These are phyloP conservation scores for Dufourea novaeangliae DNA, from an alignment of 1,140 invertebrate species.

Conservation along the genomic window DNA sequence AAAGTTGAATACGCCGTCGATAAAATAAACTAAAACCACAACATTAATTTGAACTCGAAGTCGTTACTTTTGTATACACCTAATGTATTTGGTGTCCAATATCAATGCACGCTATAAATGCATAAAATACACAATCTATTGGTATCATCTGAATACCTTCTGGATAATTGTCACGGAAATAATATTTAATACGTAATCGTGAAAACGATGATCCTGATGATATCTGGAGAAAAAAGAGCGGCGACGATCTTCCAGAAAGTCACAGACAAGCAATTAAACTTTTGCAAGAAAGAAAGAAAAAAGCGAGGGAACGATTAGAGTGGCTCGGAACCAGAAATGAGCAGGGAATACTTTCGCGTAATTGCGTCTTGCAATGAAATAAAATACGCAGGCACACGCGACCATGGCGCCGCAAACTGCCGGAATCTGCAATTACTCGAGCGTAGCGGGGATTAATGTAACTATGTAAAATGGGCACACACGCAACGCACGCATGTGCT, in stretches of 20 bases:
- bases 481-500: background rate
- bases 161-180: too few relatives aligned
- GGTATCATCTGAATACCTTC: too few relatives aligned
- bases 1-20: too few relatives aligned
- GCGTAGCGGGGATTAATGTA: conserved; percentile 10
- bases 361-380: background rate
- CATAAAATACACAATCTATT: too few relatives aligned
- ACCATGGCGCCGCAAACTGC: conserved; percentile 21
- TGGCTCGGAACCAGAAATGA: background rate
- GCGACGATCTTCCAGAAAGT: background rate
- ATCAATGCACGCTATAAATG: too few relatives aligned
- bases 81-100: too few relatives aligned
- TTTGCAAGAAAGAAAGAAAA: too few relatives aligned
- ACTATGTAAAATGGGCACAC: conserved; percentile 16
- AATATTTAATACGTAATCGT: too few relatives aligned
- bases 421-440: conserved; percentile 14
- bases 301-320: background rate
- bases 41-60: too few relatives aligned
- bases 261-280: background rate
- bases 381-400: background rate
- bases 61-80: too few relatives aligned
- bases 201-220: too few relatives aligned
- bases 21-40: too few relatives aligned
- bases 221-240: background rate
- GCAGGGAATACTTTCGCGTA: conserved; percentile 2